phyloP scores from a whole-genome alignment of 1,140 invertebrate genomes.

The Sogatella furcifera region DNA sequence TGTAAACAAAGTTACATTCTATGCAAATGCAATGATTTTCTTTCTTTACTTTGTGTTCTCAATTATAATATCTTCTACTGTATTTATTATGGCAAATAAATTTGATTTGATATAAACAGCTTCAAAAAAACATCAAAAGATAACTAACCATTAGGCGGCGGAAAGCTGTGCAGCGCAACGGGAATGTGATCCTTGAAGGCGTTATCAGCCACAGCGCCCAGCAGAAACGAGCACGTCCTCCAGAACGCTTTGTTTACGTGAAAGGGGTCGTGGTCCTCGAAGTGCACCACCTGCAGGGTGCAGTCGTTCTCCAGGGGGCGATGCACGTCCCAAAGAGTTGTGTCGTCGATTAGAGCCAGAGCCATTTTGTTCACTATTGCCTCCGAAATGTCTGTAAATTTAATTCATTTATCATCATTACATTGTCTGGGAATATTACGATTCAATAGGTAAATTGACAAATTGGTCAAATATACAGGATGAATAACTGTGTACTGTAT shows the following conservation, averaged over 20 bases:
- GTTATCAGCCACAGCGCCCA: conserved; percentile 63
- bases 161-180: conserved; percentile 75
- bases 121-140: not conserved
- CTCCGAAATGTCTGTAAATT: conserved; percentile 57
- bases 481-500: no score
- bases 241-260: conserved; percentile 77
- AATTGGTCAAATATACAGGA: no score
- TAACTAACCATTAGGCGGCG: conserved; percentile 57
- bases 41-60: no score
- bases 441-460: no score
- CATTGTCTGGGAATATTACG: no score
- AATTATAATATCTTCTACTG: no score
- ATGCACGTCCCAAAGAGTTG: conserved; percentile 84
- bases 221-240: conserved; percentile 78
- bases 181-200: conserved; percentile 70
- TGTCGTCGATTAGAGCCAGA: conserved; percentile 68
- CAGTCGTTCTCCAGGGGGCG: conserved; percentile 69
- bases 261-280: conserved; percentile 53
- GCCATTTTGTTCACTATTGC: conserved; percentile 57
- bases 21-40: no score
- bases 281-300: conserved; percentile 66
- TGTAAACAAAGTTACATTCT: no score
- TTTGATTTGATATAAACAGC: no score
- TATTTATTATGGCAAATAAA: no score
- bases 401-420: no score